Evolutionary conservation across 2,113 vertebrate species (phyloP), one percentile per base, ranked within the genome.

Genomic region (Mionectes macconnelli): DNA sequence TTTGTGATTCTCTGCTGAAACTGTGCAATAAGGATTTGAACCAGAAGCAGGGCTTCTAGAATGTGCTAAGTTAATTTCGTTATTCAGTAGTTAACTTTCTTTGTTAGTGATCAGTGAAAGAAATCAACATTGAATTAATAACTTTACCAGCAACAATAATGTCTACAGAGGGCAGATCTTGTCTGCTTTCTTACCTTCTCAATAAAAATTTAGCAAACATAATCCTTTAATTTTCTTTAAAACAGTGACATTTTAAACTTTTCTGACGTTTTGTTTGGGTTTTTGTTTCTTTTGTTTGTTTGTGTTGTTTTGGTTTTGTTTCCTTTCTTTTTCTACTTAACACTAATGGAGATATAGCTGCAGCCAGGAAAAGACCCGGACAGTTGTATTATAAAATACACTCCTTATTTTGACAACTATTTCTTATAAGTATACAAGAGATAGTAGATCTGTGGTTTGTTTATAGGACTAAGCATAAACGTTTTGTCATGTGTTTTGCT

Each of bases 341-440:
- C 72, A 88, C 70, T 87, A 95, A 68, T 45, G 44, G 21, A 27
- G 42, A 75, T 14, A 42, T 24, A 64, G 39, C 20, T 77, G 33
- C 68, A 95, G 19, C 33, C 72, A 91, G 63, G 33, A 35, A 53
- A 76, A 84, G 67, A 64, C 1, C 5, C 69, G 20, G 47, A 69
- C 82, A 77, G 39, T 33, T 57, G 45, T 72, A n/a, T 82, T 80
- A 40, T 62, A 77, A 74, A 83, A 88, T 80, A 49, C 20, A 8
- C 47, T 91, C 60, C 87, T 90, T 80, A 49, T 77, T 86, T 93
- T 91, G 87, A 80, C 72, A 90, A 59, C 40, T 88, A 90, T 96
- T 94, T 94, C 91, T 96, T 95, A 85, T 57, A 78, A 47, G 24
- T 63, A 50, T 35, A 66, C 24, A 39, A 90, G 45, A 88, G 27